Base-by-base conservation (phyloP, 2,888 invertebrate genomes). In the Hipparchia semele region DNA sequence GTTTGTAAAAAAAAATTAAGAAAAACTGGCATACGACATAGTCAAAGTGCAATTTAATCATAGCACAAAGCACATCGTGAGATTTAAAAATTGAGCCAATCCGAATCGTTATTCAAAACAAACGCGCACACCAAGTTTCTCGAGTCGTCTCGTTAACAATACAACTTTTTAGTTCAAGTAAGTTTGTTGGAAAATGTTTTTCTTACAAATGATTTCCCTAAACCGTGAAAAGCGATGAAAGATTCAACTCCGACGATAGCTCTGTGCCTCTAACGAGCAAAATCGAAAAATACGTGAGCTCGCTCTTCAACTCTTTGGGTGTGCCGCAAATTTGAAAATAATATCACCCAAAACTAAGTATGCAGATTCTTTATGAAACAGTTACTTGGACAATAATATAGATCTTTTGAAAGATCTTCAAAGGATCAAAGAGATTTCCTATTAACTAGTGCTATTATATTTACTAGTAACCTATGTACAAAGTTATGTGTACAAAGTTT, bases 11-110 rank as follows among this genome's bases (percentile, higher is more conserved):
- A 39, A 39, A 39, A 1, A 39, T 39, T 39, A 39, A 39, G 5
- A 39, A 39, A 39, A 39, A 39, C 39, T 39, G 39, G 39, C 1
- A 39, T 5, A 5, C 5, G 5, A 39, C 39, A 39, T 39, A 39
- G 2, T 39, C 39, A 39, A 59, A 49, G 49, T 12, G 7, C 51
- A 65, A 65, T 65, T 53, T 53, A 53, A 53, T 33, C 33, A 51
- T 5, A 33, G 51, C 53, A 39, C 1, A 46, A 67, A 58, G 46
- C 4, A 59, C 1, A 62, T 53, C 74, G 74, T 74, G 74, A 68
- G 65, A 70, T 68, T 70, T 67, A 64, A 13, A 59, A 68, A 74
- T 74, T 67, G 70, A 66, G 72, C 67, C 68, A 72, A 72, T 74
- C 60, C 62, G 9, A 53, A 64, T 70, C 72, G 67, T 72, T 74